phyloP scores from a whole-genome alignment of 2,888 invertebrate species.

The Mythimna ferrago region DNA sequence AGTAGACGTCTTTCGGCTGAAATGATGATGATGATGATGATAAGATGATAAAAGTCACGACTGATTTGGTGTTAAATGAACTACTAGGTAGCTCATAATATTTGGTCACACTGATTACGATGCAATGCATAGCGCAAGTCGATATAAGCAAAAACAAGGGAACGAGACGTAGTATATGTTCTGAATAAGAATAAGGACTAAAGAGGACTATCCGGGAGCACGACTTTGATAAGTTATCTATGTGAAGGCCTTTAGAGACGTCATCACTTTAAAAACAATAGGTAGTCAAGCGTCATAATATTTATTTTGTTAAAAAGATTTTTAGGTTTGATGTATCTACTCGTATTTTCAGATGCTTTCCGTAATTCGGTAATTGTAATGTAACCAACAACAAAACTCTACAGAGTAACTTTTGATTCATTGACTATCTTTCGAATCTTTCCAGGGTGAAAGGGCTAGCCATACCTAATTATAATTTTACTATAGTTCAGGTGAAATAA shows the following conservation, averaged over 20 bases:
- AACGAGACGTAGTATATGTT: neutral
- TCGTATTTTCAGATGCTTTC: too few relatives aligned
- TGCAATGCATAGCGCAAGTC: neutral
- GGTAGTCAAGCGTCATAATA: neutral
- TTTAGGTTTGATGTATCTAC: too few relatives aligned
- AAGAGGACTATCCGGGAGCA: neutral
- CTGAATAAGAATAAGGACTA: neutral
- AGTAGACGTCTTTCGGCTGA: too few relatives aligned
- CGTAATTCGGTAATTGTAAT: too few relatives aligned
- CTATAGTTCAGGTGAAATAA: too few relatives aligned
- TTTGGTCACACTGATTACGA: neutral
- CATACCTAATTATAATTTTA: too few relatives aligned
- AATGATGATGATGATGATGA: too few relatives aligned
- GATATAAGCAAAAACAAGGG: neutral
- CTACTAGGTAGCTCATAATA: neutral
- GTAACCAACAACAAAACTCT: too few relatives aligned
- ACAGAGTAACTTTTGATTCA: too few relatives aligned
- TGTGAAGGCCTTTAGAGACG: neutral
- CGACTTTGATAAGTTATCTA: conserved; percentile 1
- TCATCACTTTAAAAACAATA: neutral
- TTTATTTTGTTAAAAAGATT: neutral
- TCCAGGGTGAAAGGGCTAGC: too few relatives aligned
- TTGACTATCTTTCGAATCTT: too few relatives aligned
- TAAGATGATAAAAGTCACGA: neutral
- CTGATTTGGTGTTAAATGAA: neutral